Conservation (phyloP, 2,797 vertebrate genomes). For the Macroramphosus scolopax region DNA sequence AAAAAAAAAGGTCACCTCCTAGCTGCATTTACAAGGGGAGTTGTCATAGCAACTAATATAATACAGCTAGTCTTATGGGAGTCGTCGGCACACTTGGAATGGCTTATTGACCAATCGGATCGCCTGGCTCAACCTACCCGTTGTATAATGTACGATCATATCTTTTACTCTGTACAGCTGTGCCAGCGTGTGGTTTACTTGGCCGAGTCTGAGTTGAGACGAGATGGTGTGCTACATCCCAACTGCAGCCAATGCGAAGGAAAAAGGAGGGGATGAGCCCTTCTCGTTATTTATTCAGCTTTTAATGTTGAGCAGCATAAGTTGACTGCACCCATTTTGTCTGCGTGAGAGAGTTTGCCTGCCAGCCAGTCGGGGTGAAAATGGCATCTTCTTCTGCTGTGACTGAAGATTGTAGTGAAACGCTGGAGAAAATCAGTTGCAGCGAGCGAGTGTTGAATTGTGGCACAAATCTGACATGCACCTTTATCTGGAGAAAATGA, state of each 20-base stretch:
- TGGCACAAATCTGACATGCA: background rate
- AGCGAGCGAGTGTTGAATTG: conserved; percentile 1
- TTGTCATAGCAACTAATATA: conserved; percentile 44
- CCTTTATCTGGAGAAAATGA: background rate
- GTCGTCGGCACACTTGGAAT: conserved; percentile 8
- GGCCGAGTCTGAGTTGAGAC: conserved; percentile 32
- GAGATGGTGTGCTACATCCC: conserved; percentile 35
- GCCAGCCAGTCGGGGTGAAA: conserved; percentile 32
- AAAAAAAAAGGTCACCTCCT: conserved; percentile 16
- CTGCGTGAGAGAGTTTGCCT: conserved; percentile 42
- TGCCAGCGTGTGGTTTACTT: conserved; percentile 41
- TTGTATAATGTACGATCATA: conserved; percentile 54
- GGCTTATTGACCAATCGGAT: conserved; percentile 31
- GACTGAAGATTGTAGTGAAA: conserved; percentile 21
- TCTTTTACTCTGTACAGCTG: conserved; percentile 41
- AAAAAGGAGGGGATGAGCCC: conserved; percentile 29
- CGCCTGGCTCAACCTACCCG: conserved; percentile 7
- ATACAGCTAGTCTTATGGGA: conserved; percentile 7
- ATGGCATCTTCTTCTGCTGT: conserved; percentile 32
- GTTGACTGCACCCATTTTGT: conserved; percentile 52
- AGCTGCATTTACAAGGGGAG: background rate
- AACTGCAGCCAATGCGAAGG: conserved; percentile 38
- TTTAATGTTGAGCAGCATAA: conserved; percentile 52
- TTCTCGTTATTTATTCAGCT: conserved; percentile 61
- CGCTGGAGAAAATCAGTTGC: conserved; percentile 9